Evolutionary conservation across 2,888 invertebrate genomes (phyloP), one percentile per base, ranked within the genome.

Genomic region (Leptopilina drosophilae): DNA sequence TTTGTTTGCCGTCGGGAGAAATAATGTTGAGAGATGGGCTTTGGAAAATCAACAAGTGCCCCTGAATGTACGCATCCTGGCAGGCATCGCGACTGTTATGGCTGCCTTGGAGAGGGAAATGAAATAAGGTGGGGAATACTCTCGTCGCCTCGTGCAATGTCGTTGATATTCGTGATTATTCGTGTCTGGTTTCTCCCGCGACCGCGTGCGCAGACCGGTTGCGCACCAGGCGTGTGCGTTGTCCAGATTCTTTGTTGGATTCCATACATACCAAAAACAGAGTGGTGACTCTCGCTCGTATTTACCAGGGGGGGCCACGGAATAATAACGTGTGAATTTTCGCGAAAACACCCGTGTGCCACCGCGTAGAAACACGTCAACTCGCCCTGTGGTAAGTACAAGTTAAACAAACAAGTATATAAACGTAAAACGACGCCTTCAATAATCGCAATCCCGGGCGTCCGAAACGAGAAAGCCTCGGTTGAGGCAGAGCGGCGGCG

Each of bases 231-330:
- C 94, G 95, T 95, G 94, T 96, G 96, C 97, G 97, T 97, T 96
- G 96, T 97, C 96, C 95, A 95, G 96, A 97, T 97, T 97, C 97
- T 97, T 97, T 97, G 96, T 97, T 96, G 96, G 97, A 97, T 97
- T 97, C 97, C 96, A 96, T 94, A 96, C 97, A 97, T 97, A 96
- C 97, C 97, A 96, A 93, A 93, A 93, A 93, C 93, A 92, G 93
- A 92, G 93, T 92, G 86, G 91, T 91, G 87, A 90, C 90, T 89
- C 88, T 88, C 89, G 88, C 88, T 91, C 91, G 91, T 92, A 92
- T 92, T 93, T 92, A 91, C 92, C 86, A 86, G 86, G 87, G 88
- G 87, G 88, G 87, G 87, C 84, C 85, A 85, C 86, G 88, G 84
- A 85, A 87, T 87, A 87, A 87, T 85, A 85, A 86, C 90, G 89